Evolutionary conservation across 92 coral and sea anemone genomes (phyloP), one percentile per base, ranked within the genome.

Genomic region (Heliopora coerulea): DNA sequence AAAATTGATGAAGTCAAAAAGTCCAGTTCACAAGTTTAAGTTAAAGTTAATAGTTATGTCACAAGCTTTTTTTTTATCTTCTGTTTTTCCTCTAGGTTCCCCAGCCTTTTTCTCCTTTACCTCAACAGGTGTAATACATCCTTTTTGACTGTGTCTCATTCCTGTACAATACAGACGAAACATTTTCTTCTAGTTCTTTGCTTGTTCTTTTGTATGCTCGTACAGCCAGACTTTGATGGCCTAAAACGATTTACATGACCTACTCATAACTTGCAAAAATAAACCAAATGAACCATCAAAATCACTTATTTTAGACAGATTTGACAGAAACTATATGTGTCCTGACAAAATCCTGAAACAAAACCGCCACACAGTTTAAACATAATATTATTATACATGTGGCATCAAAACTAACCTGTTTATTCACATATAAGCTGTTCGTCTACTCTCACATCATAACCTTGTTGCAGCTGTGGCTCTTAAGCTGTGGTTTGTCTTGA

Each of bases 171-270:
- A 78, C 65, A 0, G 69, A 50, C 13, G 75, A 78, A 29, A 78
- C 83, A 18, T 7, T 62, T 32, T 65, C 60, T 39, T 65, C 35
- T 37, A 50, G 83, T 54, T 78, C 83, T 31, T 73, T 6, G 44
- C 75, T 65, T 28, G 76, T 66, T 46, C 82, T 39, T 62, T 78
- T 78, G 59, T 78, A 78, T 11, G 75, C 69, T 54, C 76, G 42
- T 14, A 65, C 67, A 52, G 81, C 81, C 28, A 40, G 52, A 59
- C 81, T 76, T 46, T 73, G 24, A 46, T 76, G 73, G 57, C 81
- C 81, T 76, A 32, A 76, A 20, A 39, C 20, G 29, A 56, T 3
- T 56, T 3, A 4, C 61, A 56, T 56, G 3, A 56, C 14, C 15
- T 2, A 46, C 12, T 37, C 11, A 37, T 37, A 37, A 37, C 6